Evolutionary conservation across 1,140 invertebrate genomes (phyloP).

Genomic region (Odontomachus brunneus): DNA sequence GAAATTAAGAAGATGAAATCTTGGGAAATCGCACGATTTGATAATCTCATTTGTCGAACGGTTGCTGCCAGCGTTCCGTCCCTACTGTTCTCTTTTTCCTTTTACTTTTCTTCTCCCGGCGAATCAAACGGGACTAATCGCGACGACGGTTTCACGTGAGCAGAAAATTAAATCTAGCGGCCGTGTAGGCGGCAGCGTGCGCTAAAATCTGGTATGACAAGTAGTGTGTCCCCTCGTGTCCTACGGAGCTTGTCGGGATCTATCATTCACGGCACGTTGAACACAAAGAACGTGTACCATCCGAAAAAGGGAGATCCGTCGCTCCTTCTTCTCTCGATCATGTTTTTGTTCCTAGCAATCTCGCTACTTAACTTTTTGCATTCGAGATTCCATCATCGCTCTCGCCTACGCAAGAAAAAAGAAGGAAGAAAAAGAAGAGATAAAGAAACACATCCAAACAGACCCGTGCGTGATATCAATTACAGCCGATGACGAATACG

Average conservation of each 20-base stretch:
- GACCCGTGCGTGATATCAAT: neutral
- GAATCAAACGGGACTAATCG: constrained; percentile 25
- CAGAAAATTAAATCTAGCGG: constrained; percentile 41
- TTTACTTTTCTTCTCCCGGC: neutral
- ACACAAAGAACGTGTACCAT: constrained; percentile 20
- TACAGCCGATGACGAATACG: neutral
- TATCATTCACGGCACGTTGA: constrained; percentile 8
- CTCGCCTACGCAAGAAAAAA: neutral
- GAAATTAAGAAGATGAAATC: neutral
- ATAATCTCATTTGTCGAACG: constrained; percentile 3
- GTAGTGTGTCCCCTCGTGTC: neutral
- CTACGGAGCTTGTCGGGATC: neutral
- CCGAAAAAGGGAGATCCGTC: constrained; percentile 30
- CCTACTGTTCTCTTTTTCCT: neutral
- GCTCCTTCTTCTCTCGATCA: constrained; percentile 14
- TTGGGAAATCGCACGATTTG: neutral
- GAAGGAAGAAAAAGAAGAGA: no score
- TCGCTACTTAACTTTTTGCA: constrained; percentile 17
- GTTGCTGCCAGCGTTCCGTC: neutral
- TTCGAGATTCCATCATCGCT: neutral
- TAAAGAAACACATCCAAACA: no score
- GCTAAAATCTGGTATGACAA: constrained; percentile 38
- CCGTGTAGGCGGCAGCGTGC: neutral
- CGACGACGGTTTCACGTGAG: constrained; percentile 17
- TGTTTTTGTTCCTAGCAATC: constrained; percentile 10